A percentile compares a stretch with the other conserved stretches of the same genome.
These are phyloP conservation scores for Centropus unirufus DNA, from an alignment of 2,113 vertebrate genomes.

Conservation along the genomic window DNA sequence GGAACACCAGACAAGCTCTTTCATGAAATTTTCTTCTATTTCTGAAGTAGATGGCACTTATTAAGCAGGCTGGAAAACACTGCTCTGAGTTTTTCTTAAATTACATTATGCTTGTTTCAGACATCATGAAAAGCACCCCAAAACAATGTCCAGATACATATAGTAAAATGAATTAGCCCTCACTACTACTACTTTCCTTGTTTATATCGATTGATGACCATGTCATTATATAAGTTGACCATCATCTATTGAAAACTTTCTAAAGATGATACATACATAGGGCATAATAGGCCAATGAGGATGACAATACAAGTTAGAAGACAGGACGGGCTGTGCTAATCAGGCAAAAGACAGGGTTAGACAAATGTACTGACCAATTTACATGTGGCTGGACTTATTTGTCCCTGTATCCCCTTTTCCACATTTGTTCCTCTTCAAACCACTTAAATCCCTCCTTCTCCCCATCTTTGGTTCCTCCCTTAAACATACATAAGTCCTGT, in stretches of 20 bases:
- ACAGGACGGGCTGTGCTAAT: rapidly evolving
- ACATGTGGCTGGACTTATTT: neutral
- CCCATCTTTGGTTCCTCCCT: neutral
- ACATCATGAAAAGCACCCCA: neutral
- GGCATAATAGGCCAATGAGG: neutral
- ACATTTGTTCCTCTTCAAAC: neutral
- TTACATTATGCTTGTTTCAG: neutral
- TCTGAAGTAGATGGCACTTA: neutral
- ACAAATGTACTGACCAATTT: neutral
- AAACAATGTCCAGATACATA: neutral
- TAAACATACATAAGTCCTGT: neutral
- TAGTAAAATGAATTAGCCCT: neutral
- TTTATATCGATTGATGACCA: neutral
- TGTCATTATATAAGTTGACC: neutral
- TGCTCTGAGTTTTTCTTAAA: neutral
- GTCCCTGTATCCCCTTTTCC: neutral
- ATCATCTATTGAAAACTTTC: neutral
- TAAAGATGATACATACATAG: neutral
- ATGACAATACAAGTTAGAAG: neutral
- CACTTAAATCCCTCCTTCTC: neutral
- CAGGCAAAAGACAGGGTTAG: rapidly evolving
- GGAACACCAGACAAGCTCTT: neutral
- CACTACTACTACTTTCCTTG: neutral
- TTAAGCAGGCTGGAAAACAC: neutral
- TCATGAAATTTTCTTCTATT: neutral